A percentile compares a stretch with the other conserved stretches of the same genome.
Evolutionary conservation across 2,888 invertebrate species (phyloP).

Genomic region (Xanthorhoe designata): DNA sequence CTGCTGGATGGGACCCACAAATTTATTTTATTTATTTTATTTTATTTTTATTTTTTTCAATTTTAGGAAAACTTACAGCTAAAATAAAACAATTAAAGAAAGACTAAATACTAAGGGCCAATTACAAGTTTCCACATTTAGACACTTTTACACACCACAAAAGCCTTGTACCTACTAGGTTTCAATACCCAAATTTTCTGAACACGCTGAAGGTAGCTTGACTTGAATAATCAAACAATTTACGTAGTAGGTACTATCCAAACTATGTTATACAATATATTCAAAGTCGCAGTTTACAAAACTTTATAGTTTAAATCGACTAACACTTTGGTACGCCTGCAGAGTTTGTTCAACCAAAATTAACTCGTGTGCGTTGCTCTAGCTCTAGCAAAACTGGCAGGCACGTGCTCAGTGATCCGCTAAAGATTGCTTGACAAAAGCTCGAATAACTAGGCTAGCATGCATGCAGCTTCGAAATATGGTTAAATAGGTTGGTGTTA

Average conservation of each 20-base stretch:
- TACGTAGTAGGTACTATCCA: neutral
- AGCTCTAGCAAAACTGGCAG: slow-evolving; percentile 31
- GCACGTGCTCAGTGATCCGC: slow-evolving; percentile 23
- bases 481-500: neutral
- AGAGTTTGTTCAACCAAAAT: slow-evolving; percentile 47
- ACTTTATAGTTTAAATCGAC: neutral
- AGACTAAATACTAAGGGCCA: no score
- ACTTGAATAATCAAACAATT: no score
- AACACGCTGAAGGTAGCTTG: no score
- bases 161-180: no score
- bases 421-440: slow-evolving; percentile 22
- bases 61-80: no score
- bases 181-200: no score
- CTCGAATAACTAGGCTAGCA: slow-evolving; percentile 10
- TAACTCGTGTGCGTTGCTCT: slow-evolving; percentile 38
- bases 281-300: slow-evolving; percentile 2
- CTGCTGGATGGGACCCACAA: no score
- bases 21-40: no score
- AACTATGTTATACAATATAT: slow-evolving; percentile 3
- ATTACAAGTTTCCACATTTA: no score
- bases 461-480: neutral
- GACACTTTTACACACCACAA: no score
- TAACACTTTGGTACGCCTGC: slow-evolving; percentile 37
- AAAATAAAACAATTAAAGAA: no score
- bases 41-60: no score